Conservation (phyloP, 2,113 vertebrate genomes). For the Gallinago media region DNA sequence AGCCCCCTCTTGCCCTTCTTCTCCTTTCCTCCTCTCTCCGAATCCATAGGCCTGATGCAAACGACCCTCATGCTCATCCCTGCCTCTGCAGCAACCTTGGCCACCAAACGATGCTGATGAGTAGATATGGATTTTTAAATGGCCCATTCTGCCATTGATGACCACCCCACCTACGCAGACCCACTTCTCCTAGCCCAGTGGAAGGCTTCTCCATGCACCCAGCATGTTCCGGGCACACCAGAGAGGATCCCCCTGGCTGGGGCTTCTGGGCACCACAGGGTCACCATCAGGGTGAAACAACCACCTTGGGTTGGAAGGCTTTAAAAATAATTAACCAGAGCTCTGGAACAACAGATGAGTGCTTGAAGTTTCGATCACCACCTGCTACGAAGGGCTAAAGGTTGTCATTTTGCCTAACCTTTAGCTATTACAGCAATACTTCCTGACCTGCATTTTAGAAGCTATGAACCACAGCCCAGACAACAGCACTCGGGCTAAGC, state of each 20-base stretch:
- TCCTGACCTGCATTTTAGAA: not conserved
- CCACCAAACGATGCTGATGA: not conserved
- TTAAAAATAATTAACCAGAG: not conserved
- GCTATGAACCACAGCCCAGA: not conserved
- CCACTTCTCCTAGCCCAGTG: not conserved
- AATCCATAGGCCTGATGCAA: not conserved
- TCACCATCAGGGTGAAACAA: not conserved
- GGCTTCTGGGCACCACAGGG: not conserved
- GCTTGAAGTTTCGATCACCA: not conserved
- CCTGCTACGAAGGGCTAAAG: not conserved
- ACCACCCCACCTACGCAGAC: not conserved
- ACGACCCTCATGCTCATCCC: rapidly evolving
- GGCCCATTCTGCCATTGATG: not conserved
- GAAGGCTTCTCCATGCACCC: not conserved
- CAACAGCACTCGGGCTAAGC: not conserved
- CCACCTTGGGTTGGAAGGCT: not conserved
- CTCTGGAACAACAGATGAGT: not conserved
- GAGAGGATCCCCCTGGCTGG: not conserved
- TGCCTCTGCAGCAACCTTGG: not conserved
- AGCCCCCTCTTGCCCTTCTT: not conserved
- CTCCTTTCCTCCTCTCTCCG: not conserved
- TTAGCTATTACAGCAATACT: not conserved
- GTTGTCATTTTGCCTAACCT: not conserved
- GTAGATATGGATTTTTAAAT: not conserved
- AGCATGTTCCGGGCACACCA: not conserved